Evolutionary conservation across 2,113 vertebrate genomes (phyloP), one percentile per base, ranked within the genome.

Genomic region (Anhinga anhinga): DNA sequence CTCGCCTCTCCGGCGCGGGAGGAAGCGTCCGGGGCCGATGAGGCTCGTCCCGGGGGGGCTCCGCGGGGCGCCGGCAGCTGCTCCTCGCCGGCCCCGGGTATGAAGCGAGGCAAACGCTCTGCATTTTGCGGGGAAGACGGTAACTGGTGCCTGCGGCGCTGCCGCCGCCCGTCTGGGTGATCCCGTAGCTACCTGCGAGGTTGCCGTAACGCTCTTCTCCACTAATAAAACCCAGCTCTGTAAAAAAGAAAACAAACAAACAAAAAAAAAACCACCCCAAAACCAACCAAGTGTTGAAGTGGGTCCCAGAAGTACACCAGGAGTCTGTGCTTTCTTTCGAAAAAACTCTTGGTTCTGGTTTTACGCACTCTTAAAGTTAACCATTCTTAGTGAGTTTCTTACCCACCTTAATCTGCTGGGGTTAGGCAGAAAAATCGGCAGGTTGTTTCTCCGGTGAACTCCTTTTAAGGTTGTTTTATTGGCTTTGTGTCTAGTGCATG

Each of bases 61-160:
- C 13, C 3, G 34, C 13, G 12, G 55, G 42, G 34, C 16, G 19
- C 20, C 21, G 26, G 44, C 10, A 13, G 49, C 38, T 32, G 56
- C 50, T 17, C 13, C 47, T 66, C 21, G 22, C 47, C 4, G 63
- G 76, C n/a, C 58, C 38, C 5, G 22, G 45, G 69, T 10, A 11
- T 4, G 32, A 20, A 40, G 59, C 16, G n/a, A 21, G 42, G n/a
- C 40, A 4, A 15, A 15, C 22, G 9, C 11, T 11, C 3, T 1
- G 15, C 21, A 1, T 5, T 18, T 52, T 0, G 30, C 0, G 14
- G 32, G 38, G 15, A 23, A 7, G 29, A 25, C 23, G 17, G 49
- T 47, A 17, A 21, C 23, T 10, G 7, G 34, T 49, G 63, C 72
- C 17, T 15, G 58, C 52, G 29, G 82, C 12, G 20, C 26, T 72